phyloP scores from a whole-genome alignment of 2,797 vertebrate species.

The Paedocypris micromegethes region DNA sequence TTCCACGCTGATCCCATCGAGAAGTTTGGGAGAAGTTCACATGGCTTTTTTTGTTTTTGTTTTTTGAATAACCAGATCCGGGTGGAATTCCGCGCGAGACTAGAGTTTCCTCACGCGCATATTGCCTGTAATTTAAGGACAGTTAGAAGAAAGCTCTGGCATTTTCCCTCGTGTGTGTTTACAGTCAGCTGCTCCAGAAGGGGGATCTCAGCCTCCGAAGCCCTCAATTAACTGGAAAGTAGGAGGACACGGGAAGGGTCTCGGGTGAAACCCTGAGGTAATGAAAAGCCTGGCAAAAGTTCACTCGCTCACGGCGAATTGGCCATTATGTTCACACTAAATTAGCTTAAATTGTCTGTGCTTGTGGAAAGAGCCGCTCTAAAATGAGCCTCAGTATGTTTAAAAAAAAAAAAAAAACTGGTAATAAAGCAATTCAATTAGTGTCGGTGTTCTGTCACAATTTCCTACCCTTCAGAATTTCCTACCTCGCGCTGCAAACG shows the following conservation, averaged over 20 bases:
- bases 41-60: not conserved
- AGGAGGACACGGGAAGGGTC: conserved; percentile 15
- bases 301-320: not conserved
- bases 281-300: not conserved
- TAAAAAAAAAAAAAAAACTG: too few species aligned
- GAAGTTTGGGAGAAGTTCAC: conserved; percentile 1
- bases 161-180: conserved; percentile 22
- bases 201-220: conserved; percentile 14
- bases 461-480: too few species aligned
- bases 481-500: too few species aligned
- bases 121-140: conserved; percentile 17
- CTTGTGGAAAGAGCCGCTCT: not conserved
- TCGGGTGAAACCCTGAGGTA: not conserved
- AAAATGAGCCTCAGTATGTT: too few species aligned
- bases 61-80: not conserved
- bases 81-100: conserved; percentile 8
- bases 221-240: conserved; percentile 37
- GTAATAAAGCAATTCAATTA: too few species aligned
- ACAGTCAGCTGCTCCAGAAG: conserved; percentile 21
- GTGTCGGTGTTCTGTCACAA: too few species aligned
- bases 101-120: conserved; percentile 15
- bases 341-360: not conserved
- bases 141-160: conserved; percentile 6
- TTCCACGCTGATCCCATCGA: conserved; percentile 47
- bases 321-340: not conserved